A percentile compares a stretch with the other conserved stretches of the same genome.
These are phyloP conservation scores for Solea senegalensis DNA, from an alignment of 2,113 vertebrate genomes.

Conservation along the genomic window DNA sequence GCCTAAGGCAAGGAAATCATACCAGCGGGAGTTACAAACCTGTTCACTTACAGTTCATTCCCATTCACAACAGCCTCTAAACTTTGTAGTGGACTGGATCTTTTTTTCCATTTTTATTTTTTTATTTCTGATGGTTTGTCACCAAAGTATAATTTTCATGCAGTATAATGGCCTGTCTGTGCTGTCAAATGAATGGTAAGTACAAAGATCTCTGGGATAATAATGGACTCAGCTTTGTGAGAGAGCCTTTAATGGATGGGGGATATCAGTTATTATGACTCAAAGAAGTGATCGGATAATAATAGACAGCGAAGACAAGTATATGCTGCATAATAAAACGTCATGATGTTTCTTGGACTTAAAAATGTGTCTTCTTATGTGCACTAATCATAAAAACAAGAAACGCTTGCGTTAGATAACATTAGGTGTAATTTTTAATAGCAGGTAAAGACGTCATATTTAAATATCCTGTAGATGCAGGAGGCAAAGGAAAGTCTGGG, in stretches of 20 bases:
- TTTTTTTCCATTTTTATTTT: background rate
- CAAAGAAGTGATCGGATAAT: slow-evolving; percentile 10
- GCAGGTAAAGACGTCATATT: slow-evolving; percentile 18
- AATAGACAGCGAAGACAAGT: background rate
- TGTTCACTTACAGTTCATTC: slow-evolving; percentile 38
- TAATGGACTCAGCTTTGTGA: slow-evolving; percentile 1
- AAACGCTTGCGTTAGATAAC: background rate
- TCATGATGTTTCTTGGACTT: background rate
- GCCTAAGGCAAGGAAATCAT: slow-evolving; percentile 42
- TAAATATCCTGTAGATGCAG: slow-evolving; percentile 17
- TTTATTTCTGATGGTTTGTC: slow-evolving; percentile 28
- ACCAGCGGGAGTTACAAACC: slow-evolving; percentile 46
- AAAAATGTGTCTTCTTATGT: background rate
- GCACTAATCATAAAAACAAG: background rate
- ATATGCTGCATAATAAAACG: background rate
- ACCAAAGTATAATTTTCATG: slow-evolving; percentile 25
- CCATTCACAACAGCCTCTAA: slow-evolving; percentile 33
- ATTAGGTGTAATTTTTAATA: slow-evolving; percentile 13
- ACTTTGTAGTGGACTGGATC: slow-evolving; percentile 13
- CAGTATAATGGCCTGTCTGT: slow-evolving; percentile 16
- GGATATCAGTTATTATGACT: slow-evolving; percentile 14
- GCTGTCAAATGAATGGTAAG: slow-evolving; percentile 32
- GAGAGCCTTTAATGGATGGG: slow-evolving; percentile 10
- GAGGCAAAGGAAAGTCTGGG: slow-evolving; percentile 2
- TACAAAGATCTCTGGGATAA: slow-evolving; percentile 5